These are phyloP conservation scores for Chionoecetes opilio DNA, from an alignment of 1,140 invertebrate species.

Conservation along the genomic window DNA sequence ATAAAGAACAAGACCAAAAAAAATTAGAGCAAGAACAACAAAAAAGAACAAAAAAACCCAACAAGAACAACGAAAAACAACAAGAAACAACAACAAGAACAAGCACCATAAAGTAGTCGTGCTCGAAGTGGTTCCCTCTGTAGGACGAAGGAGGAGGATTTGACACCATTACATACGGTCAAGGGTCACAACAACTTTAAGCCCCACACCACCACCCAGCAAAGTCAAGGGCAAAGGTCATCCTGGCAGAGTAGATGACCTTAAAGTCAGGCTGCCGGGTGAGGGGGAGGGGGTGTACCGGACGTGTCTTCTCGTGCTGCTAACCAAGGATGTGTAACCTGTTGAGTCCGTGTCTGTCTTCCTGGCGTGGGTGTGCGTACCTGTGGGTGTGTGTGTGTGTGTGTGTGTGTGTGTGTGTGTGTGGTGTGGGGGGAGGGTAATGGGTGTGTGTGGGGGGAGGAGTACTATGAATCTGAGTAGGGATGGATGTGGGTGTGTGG, in stretches of 20 bases:
- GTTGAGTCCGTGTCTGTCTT: background rate
- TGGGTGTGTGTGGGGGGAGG: background rate
- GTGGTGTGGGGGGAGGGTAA: background rate
- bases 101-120: background rate
- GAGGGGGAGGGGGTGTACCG: no score
- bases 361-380: background rate
- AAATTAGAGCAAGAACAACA: no score
- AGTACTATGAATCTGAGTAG: no score
- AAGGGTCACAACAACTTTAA: slow-evolving; percentile 14
- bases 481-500: background rate
- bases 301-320: no score
- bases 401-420: background rate
- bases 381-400: no score
- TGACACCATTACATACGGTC: background rate
- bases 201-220: background rate
- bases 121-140: no score
- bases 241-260: background rate
- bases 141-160: slow-evolving; percentile 1
- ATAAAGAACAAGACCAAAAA: no score
- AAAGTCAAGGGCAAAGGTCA: slow-evolving; percentile 46
- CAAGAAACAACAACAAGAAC: background rate
- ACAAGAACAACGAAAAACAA: background rate
- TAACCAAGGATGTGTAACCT: background rate
- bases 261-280: background rate
- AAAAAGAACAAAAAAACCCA: background rate